phyloP scores from a whole-genome alignment of 2,113 vertebrate species.

The Notiomystis cincta region DNA sequence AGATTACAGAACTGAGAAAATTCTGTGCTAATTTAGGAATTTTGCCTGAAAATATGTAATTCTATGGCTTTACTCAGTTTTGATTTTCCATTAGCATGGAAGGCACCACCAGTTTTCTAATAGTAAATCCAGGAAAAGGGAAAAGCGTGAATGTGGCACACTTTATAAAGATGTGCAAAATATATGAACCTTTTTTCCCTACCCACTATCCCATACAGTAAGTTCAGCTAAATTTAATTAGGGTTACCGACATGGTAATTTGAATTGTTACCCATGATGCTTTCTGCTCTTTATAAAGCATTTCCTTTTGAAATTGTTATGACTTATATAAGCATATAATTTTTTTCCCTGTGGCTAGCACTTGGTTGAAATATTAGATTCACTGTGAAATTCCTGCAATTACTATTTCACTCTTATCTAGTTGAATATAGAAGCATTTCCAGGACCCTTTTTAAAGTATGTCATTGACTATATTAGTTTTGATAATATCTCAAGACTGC shows the following conservation, averaged over 20 bases:
- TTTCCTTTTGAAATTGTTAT: constrained; percentile 32
- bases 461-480: neutral
- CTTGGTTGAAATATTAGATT: neutral
- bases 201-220: neutral
- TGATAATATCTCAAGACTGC: neutral
- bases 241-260: neutral
- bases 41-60: neutral
- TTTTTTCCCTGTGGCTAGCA: neutral
- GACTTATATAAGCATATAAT: neutral
- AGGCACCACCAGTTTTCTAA: neutral
- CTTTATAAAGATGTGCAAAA: neutral
- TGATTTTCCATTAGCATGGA: neutral
- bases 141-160: neutral
- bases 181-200: neutral
- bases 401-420: constrained; percentile 1
- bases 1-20: neutral
- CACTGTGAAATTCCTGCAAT: constrained; percentile 28
- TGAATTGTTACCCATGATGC: neutral
- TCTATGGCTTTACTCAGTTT: neutral
- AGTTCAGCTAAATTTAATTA: neutral
- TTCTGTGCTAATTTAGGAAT: neutral
- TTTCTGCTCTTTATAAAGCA: neutral
- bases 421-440: neutral
- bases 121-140: neutral
- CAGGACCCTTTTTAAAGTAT: neutral